Evolutionary conservation across 2,888 invertebrate species (phyloP).

Genomic region (Homarus gammarus): DNA sequence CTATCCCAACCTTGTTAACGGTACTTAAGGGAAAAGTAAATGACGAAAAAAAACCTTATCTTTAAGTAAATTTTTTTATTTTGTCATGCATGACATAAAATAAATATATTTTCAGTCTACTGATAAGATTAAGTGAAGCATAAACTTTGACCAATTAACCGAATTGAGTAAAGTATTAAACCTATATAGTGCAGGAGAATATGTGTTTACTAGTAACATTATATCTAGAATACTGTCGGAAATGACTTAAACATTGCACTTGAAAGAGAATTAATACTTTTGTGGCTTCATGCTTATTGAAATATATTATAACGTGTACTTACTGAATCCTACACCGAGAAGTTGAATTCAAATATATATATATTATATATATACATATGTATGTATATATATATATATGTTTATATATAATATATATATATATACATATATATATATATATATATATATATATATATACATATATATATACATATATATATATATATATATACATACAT

Average conservation of each 20-base stretch:
- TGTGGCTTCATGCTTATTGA: too few species aligned
- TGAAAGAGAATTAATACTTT: too few species aligned
- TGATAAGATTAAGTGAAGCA: background rate
- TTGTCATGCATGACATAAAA: background rate
- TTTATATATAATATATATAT: slow-evolving; percentile 29
- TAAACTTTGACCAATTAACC: background rate
- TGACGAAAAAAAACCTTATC: too few species aligned
- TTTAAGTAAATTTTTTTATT: too few species aligned
- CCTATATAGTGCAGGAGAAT: background rate
- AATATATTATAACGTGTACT: too few species aligned
- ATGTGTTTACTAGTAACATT: too few species aligned
- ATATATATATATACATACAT: slow-evolving; percentile 4
- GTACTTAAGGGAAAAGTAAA: too few species aligned
- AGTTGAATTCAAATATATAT: slow-evolving; percentile 4
- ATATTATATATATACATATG: slow-evolving; percentile 39
- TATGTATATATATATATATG: slow-evolving; percentile 37
- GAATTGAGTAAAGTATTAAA: background rate
- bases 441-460: slow-evolving; percentile 25
- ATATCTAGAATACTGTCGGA: too few species aligned
- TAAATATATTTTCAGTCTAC: background rate
- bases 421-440: slow-evolving; percentile 38
- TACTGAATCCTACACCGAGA: too few species aligned
- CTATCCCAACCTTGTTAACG: background rate
- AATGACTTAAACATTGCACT: too few species aligned
- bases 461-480: background rate